A percentile compares a stretch with the other conserved stretches of the same genome.
These are phyloP conservation scores for Meghimatium bilineatum DNA, from an alignment of 2,888 invertebrate genomes.

Conservation along the genomic window DNA sequence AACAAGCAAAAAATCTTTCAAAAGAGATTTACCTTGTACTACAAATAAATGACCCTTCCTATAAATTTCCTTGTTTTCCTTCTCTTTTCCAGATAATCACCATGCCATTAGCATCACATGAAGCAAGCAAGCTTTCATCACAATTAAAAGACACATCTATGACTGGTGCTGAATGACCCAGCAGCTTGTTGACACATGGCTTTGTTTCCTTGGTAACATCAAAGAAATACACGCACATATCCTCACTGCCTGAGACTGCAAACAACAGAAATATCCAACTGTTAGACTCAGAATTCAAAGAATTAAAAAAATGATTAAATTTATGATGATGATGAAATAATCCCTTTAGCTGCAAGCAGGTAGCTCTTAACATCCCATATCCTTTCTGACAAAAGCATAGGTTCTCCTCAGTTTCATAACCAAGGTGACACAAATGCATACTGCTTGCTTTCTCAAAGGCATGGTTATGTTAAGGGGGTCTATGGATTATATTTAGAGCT, in stretches of 20 bases:
- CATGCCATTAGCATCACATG: conserved; percentile 86
- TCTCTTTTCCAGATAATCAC: conserved; percentile 78
- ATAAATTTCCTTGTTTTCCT: conserved; percentile 65
- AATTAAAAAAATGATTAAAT: not conserved
- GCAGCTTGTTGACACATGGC: conserved; percentile 81
- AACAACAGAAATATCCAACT: not conserved
- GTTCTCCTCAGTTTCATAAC: too few relatives aligned
- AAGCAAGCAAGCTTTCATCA: conserved; percentile 90
- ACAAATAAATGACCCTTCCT: not conserved
- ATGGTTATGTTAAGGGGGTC: too few relatives aligned
- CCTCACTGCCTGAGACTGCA: conserved; percentile 86
- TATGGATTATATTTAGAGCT: too few relatives aligned
- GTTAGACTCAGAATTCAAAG: not conserved
- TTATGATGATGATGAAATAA: not conserved
- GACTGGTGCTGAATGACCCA: conserved; percentile 89
- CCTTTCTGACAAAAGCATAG: too few relatives aligned
- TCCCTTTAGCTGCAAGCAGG: too few relatives aligned
- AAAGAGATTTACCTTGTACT: not conserved
- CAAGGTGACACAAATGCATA: too few relatives aligned
- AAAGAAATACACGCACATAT: conserved; percentile 87
- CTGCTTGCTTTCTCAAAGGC: too few relatives aligned
- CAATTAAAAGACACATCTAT: conserved; percentile 91
- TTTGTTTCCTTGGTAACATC: conserved; percentile 82
- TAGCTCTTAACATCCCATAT: too few relatives aligned
- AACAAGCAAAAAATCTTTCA: not conserved